Evolutionary conservation across 2,797 vertebrate species (phyloP), one percentile per base, ranked within the genome.

Genomic region (Pangasius mekongensis): DNA sequence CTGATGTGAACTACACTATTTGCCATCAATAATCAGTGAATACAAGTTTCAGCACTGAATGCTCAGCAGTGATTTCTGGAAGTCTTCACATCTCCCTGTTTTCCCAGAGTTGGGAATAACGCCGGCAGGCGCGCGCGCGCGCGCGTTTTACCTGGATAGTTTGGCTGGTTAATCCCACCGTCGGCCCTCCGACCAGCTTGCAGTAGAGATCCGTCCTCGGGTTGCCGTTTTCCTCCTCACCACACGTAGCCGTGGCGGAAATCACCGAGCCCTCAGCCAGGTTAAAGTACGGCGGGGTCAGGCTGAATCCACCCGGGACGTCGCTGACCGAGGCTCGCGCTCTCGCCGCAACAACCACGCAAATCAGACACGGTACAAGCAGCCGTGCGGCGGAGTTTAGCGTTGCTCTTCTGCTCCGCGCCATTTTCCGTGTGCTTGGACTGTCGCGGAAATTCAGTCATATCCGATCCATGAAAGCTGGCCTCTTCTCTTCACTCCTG

Each of bases 231-330:
- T 94, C 95, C 89, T 96, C 96, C 94, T 97, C 95, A 0, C 98
- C 98, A 93, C 98, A 99, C 91, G 98, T 99, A 90, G 97, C 98
- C 0, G 97, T 96, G 10, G 98, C 97, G 84, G 95, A 95, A 89
- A 99, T 96, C 47, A 56, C 77, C 9, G 97, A 94, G 0, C 95
- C 93, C 52, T 95, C 91, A 0, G 97, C 98, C 92, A 99, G 95
- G 95, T 99, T 98, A 94, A 99, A 98, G 92, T 97, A 98, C 74
- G 97, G 97, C 7, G 98, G 98, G 84, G 95, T 96, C 85, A 98
- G 94, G 91, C 96, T 97, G 92, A 94, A 95, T 74, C 93, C 94
- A 2, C 93, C 94, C 3, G 92, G 94, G 5, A 92, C 77, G 30
- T 89, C 93, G 73, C 93, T 90, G 66, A 84, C 90, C 2, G 87